phyloP scores from a whole-genome alignment of 2,797 vertebrate genomes.

The Semaprochilodus insignis region DNA sequence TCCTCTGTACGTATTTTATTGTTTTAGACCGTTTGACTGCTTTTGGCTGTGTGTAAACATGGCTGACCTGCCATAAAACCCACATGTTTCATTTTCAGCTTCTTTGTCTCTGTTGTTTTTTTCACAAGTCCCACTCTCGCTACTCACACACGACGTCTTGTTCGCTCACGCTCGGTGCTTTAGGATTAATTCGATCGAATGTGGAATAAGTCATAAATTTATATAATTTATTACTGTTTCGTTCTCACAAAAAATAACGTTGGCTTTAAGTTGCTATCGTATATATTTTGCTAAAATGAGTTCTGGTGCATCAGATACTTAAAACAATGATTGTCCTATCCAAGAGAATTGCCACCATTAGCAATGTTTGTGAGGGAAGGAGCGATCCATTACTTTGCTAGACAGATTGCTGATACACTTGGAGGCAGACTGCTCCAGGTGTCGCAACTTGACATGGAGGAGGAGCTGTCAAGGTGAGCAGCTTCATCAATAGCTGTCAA shows the following conservation, averaged over 20 bases:
- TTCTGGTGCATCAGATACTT: background rate
- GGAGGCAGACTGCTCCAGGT: slow-evolving; percentile 68
- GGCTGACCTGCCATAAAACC: slow-evolving; percentile 81
- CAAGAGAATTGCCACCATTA: slow-evolving; percentile 12
- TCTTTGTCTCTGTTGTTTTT: slow-evolving; percentile 41
- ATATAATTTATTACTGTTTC: background rate
- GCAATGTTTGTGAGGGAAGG: slow-evolving; percentile 55
- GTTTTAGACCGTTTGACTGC: slow-evolving; percentile 81
- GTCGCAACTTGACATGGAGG: slow-evolving; percentile 68
- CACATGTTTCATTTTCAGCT: slow-evolving; percentile 61
- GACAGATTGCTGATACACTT: slow-evolving; percentile 73
- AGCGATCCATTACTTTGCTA: slow-evolving; percentile 41
- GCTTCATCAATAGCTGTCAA: slow-evolving; percentile 65
- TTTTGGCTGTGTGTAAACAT: slow-evolving; percentile 83
- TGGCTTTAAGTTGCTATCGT: background rate
- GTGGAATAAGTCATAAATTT: too few species aligned
- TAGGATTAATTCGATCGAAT: background rate
- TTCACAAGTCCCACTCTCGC: slow-evolving; percentile 62
- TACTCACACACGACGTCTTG: background rate
- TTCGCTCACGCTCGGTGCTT: background rate
- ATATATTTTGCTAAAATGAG: background rate
- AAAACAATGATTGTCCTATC: too few species aligned
- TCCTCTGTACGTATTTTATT: slow-evolving; percentile 82
- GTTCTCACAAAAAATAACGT: background rate
- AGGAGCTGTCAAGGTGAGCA: slow-evolving; percentile 53